Evolutionary conservation across 2,888 invertebrate genomes (phyloP), one percentile per base, ranked within the genome.

Genomic region (Orgyia antiqua): DNA sequence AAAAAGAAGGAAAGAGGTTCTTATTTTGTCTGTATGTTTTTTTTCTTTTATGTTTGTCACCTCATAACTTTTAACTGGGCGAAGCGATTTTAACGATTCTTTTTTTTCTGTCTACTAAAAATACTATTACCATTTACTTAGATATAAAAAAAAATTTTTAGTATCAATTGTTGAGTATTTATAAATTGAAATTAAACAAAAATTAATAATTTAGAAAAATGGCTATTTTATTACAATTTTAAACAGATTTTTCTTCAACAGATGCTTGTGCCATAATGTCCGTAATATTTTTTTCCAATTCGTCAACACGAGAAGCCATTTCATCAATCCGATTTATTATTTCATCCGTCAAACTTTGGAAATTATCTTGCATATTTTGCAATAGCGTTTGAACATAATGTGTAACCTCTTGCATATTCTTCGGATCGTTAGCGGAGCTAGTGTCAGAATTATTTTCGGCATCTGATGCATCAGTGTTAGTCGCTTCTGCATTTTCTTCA

Each of bases 301-400:
- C 99, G 75, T 99, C 99, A 59, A 99, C 98, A 51, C 98, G 89
- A 56, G 94, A 94, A 10, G 98, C 98, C 98, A 99, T 98, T 75
- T 98, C 98, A 88, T 99, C 99, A 87, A 99, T 96, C 86, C 95
- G 91, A 60, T 94, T 93, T 55, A 99, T 93, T 51, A 99, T 98
- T 84, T 99, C 98, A 78, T 99, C 99, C 1, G 98, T 98, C 97
- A 99, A 98, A 43, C 94, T 94, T 82, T 99, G 98, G 73, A 99
- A 99, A 75, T 97, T 97, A 65, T 98, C 98, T 78, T 99, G 99
- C 88, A 99, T 98, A 62, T 96, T 97, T 80, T 98, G 98, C 29
- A 99, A 88, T 19, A 99, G 88, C 39, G 93, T 94, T 87, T 99
- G 98, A 24, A 99, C 97, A 74, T 96, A 96, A 88, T 94, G 92